These are phyloP conservation scores for Rhodinocichla rosea DNA, from an alignment of 2,113 vertebrate species.

Conservation along the genomic window DNA sequence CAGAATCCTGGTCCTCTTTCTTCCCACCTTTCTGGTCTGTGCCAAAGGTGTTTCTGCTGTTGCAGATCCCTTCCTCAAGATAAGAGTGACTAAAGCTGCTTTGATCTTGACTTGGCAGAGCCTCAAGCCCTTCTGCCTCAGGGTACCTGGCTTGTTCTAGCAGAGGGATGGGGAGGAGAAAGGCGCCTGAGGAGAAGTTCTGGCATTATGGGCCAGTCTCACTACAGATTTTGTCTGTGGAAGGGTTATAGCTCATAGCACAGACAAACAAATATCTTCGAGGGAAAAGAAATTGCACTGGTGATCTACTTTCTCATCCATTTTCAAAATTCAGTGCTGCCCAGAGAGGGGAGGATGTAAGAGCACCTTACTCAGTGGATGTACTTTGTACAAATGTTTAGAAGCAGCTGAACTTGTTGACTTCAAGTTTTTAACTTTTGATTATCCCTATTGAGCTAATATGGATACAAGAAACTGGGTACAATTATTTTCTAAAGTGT, in stretches of 20 bases:
- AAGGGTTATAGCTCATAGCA: not conserved
- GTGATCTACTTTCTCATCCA: not conserved
- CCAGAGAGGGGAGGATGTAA: not conserved
- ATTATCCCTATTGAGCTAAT: not conserved
- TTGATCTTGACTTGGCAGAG: not conserved
- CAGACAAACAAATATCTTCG: not conserved
- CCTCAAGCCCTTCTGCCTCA: not conserved
- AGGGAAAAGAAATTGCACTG: not conserved
- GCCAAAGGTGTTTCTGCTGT: not conserved
- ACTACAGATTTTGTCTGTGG: not conserved
- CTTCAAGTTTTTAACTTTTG: not conserved
- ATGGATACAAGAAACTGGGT: not conserved
- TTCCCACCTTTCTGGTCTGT: not conserved
- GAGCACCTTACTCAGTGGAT: not conserved
- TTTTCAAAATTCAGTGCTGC: not conserved
- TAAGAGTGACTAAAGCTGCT: not conserved
- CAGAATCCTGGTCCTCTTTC: not conserved
- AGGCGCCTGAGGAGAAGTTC: not conserved
- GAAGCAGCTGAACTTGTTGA: not conserved
- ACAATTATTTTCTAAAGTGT: not conserved
- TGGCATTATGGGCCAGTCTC: not conserved
- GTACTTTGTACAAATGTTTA: not conserved
- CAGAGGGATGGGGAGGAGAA: not conserved
- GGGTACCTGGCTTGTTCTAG: not conserved
- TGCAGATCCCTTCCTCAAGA: not conserved